Evolutionary conservation across 1,140 invertebrate species (phyloP).

Genomic region (Probaryconus sp.): DNA sequence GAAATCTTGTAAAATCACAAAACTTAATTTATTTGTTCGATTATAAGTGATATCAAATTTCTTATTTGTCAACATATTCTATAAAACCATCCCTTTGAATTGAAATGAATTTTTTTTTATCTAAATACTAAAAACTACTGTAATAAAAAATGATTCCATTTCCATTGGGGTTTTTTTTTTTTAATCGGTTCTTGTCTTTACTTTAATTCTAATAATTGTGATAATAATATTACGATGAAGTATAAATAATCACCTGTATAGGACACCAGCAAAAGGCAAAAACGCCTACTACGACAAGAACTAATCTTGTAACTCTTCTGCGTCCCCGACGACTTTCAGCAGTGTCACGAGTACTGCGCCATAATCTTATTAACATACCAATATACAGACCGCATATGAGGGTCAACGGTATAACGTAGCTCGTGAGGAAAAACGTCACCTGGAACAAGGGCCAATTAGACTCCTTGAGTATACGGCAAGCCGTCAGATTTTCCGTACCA

Average conservation of each 20-base stretch:
- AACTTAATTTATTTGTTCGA: no score
- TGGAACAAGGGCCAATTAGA: slow-evolving; percentile 78
- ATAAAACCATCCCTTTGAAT: no score
- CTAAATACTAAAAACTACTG: no score
- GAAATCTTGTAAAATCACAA: no score
- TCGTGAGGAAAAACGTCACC: slow-evolving; percentile 90
- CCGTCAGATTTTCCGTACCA: slow-evolving; percentile 59
- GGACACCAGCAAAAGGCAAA: slow-evolving; percentile 98
- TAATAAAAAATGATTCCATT: no score
- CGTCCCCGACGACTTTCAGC: slow-evolving; percentile 89
- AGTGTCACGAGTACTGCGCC: slow-evolving; percentile 87
- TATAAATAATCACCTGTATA: slow-evolving; percentile 84
- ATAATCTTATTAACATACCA: slow-evolving; percentile 92
- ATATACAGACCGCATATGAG: slow-evolving; percentile 94
- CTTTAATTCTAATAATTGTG: no score
- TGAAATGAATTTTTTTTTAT: no score
- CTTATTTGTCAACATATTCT: no score
- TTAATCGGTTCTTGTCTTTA: no score
- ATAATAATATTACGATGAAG: neutral
- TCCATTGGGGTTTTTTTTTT: no score
- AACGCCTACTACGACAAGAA: slow-evolving; percentile 94
- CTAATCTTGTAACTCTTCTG: slow-evolving; percentile 94
- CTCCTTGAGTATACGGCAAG: slow-evolving; percentile 71
- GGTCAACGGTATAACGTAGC: slow-evolving; percentile 90
- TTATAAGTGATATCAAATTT: no score